Evolutionary conservation across 2,888 invertebrate species (phyloP).

Genomic region (Ichneumoninae sp.): DNA sequence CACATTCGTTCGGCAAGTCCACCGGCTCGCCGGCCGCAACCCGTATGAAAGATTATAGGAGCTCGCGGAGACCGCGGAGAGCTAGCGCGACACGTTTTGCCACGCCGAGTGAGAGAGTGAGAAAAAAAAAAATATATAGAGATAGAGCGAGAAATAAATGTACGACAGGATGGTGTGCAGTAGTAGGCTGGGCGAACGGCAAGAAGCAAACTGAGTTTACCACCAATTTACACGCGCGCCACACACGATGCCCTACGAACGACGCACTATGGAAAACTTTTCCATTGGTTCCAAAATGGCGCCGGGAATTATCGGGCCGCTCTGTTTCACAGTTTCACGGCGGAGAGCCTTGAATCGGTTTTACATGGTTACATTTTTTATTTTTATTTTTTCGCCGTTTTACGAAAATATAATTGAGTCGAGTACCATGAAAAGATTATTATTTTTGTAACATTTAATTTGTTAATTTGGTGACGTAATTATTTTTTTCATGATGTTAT

Average conservation of each 20-base stretch:
- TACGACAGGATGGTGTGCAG: slow-evolving; percentile 26
- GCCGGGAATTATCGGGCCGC: background rate
- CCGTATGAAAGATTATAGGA: slow-evolving; percentile 56
- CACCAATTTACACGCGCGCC: slow-evolving; percentile 65
- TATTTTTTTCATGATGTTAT: no score
- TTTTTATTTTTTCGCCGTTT: no score
- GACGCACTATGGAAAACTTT: slow-evolving; percentile 52
- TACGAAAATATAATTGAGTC: no score
- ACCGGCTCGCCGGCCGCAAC: slow-evolving; percentile 24
- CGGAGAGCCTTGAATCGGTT: background rate
- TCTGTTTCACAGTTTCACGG: background rate
- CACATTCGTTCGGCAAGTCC: slow-evolving; percentile 29
- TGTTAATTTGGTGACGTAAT: no score
- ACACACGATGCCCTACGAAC: slow-evolving; percentile 61
- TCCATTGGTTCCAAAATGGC: slow-evolving; percentile 58
- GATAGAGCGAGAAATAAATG: slow-evolving; percentile 52
- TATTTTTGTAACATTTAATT: no score
- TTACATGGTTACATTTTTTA: no score
- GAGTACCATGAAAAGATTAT: no score
- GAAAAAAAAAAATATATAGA: slow-evolving; percentile 16
- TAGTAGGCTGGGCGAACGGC: slow-evolving; percentile 49
- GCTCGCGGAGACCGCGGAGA: slow-evolving; percentile 39
- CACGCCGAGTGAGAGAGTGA: slow-evolving; percentile 3
- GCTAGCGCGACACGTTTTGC: slow-evolving; percentile 28
- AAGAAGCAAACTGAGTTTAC: slow-evolving; percentile 58